Evolutionary conservation across 2,888 invertebrate genomes (phyloP).

Genomic region (Drosophila kanekoi): DNA sequence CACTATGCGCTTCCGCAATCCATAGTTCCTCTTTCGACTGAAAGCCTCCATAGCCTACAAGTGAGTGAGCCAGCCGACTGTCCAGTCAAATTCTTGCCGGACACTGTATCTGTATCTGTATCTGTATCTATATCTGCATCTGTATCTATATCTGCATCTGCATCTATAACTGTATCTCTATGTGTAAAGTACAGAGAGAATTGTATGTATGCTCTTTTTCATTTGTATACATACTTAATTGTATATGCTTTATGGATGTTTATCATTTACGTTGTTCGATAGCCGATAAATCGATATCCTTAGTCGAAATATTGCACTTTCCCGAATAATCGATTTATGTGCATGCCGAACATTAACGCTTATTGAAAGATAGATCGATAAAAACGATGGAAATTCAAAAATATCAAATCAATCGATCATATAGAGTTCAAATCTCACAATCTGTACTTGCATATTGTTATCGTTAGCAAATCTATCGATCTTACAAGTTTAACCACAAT

Average conservation of each 20-base stretch:
- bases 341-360: not conserved
- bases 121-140: no score
- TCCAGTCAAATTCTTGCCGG: conserved; percentile 1
- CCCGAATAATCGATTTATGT: no score
- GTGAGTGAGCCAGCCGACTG: conserved; percentile 79
- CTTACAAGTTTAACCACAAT: not conserved
- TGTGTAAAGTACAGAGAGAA: not conserved
- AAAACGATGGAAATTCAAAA: not conserved
- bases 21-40: conserved; percentile 84
- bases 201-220: not conserved
- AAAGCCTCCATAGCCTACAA: conserved; percentile 85
- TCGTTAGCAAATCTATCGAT: not conserved
- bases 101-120: conserved; percentile 7
- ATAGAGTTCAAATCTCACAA: not conserved
- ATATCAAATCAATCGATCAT: not conserved
- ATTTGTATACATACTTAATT: not conserved
- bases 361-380: not conserved
- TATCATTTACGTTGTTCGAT: not conserved
- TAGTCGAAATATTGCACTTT: no score
- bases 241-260: not conserved
- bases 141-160: conserved; percentile 5
- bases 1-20: conserved; percentile 83
- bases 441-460: not conserved
- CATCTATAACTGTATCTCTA: no score
- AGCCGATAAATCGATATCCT: conserved; percentile 1